A percentile compares a stretch with the other conserved stretches of the same genome.
These are phyloP conservation scores for Malurus leucopterus DNA, from an alignment of 2,797 vertebrate genomes.

Conservation along the genomic window DNA sequence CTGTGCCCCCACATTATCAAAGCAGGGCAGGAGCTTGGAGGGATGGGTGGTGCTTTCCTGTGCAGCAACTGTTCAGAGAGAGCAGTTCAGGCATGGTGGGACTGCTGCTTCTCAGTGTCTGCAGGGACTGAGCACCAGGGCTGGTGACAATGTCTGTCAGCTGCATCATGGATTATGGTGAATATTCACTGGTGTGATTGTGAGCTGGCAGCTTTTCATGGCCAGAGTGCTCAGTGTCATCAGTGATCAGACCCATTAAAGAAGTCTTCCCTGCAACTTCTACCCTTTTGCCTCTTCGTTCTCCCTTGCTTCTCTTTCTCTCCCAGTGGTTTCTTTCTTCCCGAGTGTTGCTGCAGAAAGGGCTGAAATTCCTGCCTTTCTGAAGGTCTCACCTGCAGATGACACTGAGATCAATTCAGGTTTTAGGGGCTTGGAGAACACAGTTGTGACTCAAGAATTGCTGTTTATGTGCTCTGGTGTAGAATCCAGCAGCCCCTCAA, in stretches of 20 bases:
- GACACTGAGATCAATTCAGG: not conserved
- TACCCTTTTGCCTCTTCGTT: not conserved
- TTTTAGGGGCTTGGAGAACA: not conserved
- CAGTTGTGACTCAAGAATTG: not conserved
- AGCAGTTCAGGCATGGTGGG: not conserved
- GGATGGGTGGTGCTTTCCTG: not conserved
- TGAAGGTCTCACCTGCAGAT: not conserved
- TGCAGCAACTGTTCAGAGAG: not conserved
- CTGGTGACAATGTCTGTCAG: not conserved
- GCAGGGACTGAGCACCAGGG: not conserved
- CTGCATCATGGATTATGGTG: not conserved
- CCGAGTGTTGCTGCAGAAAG: not conserved
- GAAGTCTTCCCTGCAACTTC: not conserved
- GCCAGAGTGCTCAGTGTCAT: not conserved
- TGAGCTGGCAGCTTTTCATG: not conserved
- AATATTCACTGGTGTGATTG: not conserved
- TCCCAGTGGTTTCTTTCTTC: not conserved
- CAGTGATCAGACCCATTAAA: not conserved
- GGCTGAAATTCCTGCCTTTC: not conserved
- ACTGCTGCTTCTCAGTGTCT: not conserved
- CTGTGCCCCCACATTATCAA: accelerated
- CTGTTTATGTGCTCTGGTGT: not conserved
- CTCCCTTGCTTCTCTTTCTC: not conserved
- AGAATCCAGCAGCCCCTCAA: not conserved
- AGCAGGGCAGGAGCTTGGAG: not conserved